These are phyloP conservation scores for Drosophila lacicola DNA, from an alignment of 2,888 invertebrate genomes.

Conservation along the genomic window DNA sequence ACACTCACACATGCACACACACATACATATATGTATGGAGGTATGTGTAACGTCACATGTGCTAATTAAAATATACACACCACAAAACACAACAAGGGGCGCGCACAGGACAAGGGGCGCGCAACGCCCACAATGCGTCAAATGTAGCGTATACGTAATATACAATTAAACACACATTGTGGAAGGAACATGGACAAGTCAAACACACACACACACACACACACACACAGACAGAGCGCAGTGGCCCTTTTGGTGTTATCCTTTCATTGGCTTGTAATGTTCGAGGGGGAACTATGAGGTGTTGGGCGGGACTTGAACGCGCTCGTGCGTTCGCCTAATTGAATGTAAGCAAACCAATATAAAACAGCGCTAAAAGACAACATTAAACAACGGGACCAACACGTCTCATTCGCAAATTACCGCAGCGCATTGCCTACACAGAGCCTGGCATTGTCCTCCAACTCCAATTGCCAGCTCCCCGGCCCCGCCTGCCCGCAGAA, in stretches of 20 bases:
- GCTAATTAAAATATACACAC: conserved; percentile 66
- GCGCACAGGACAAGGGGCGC: conserved; percentile 12
- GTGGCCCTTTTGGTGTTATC: conserved; percentile 34
- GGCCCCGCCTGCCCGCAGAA: not conserved
- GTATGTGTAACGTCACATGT: conserved; percentile 48
- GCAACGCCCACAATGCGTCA: conserved; percentile 63
- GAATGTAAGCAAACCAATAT: conserved; percentile 73
- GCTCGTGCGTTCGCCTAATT: conserved; percentile 70
- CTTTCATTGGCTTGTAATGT: conserved; percentile 47
- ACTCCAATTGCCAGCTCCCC: not conserved
- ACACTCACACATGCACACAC: conserved; percentile 27
- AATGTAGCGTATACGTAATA: conserved; percentile 72
- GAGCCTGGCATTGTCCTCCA: conserved; percentile 29
- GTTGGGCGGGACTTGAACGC: conserved; percentile 8
- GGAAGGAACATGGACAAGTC: conserved; percentile 23
- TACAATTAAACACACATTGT: conserved; percentile 64
- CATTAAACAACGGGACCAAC: conserved; percentile 51
- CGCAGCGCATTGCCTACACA: conserved; percentile 37
- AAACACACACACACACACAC: conserved; percentile 1
- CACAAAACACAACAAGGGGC: conserved; percentile 28
- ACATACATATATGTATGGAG: conserved; percentile 12
- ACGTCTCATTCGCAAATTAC: conserved; percentile 53
- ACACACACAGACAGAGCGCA: not conserved
- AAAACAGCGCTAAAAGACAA: conserved; percentile 57
- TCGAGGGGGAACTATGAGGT: not conserved